Conservation (phyloP, 2,113 vertebrate species). For the Boulengerochromis microlepis region DNA sequence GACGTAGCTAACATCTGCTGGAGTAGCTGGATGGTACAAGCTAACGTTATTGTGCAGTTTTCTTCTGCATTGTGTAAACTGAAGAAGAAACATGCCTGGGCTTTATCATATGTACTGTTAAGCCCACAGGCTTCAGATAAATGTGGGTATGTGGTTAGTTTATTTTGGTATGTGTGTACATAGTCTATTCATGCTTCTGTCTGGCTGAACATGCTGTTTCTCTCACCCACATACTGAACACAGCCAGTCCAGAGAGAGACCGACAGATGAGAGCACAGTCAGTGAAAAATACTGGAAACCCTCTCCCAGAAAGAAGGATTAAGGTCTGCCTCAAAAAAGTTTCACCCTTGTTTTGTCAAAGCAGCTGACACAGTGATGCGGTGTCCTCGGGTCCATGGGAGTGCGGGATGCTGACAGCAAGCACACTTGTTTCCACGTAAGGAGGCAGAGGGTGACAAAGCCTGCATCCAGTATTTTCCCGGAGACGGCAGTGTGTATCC, state of each 20-base stretch:
- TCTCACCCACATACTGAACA: background rate
- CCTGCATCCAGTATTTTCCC: background rate
- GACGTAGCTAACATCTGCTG: background rate
- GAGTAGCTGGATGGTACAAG: background rate
- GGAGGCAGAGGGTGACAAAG: background rate
- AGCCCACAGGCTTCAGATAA: background rate
- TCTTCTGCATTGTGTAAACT: background rate
- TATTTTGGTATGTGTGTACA: background rate
- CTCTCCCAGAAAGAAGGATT: background rate
- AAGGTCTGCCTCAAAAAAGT: background rate
- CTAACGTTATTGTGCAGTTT: background rate
- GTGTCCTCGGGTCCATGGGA: background rate
- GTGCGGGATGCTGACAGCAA: background rate
- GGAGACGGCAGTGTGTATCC: rapidly evolving
- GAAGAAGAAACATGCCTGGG: background rate
- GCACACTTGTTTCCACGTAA: background rate
- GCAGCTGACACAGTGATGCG: background rate
- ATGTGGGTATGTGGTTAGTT: background rate
- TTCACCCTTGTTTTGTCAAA: background rate
- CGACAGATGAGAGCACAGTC: rapidly evolving
- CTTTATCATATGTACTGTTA: background rate
- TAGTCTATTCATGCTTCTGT: background rate
- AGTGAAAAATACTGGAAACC: background rate
- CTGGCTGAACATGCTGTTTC: background rate
- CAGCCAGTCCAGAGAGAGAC: background rate